Percentiles rank a stretch among this genome's conserved stretches.
These are phyloP conservation scores for Drosophila rhopaloa DNA, from an alignment of 1,140 invertebrate species.

Conservation along the genomic window DNA sequence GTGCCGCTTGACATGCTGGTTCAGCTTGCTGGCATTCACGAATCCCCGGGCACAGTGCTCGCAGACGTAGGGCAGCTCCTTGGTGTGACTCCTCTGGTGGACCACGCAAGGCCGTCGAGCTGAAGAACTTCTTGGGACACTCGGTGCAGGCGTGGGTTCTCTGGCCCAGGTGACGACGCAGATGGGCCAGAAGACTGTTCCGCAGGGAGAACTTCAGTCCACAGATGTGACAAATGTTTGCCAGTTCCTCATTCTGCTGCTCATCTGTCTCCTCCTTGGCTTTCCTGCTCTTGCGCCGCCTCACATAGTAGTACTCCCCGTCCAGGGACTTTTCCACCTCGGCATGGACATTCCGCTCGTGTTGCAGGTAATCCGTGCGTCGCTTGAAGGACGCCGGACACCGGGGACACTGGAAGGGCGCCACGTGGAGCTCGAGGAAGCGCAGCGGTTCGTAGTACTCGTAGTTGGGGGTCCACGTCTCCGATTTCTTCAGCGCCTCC, in stretches of 20 bases:
- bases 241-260: constrained; percentile 11
- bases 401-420: constrained; percentile 60
- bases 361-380: constrained; percentile 56
- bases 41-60: constrained; percentile 72
- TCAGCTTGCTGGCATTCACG: constrained; percentile 85
- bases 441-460: constrained; percentile 63
- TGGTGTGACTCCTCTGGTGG: constrained; percentile 73
- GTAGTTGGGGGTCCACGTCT: constrained; percentile 53
- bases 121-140: constrained; percentile 78
- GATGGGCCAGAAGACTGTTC: constrained; percentile 64
- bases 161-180: constrained; percentile 64
- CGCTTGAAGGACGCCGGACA: constrained; percentile 57
- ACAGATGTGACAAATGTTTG: constrained; percentile 77
- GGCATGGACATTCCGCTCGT: constrained; percentile 62
- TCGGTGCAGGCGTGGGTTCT: constrained; percentile 51
- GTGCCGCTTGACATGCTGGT: constrained; percentile 87
- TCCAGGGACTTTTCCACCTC: constrained; percentile 34
- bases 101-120: constrained; percentile 59
- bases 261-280: not conserved
- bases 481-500: constrained; percentile 22
- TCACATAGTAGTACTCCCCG: constrained; percentile 8
- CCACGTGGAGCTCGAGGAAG: constrained; percentile 70
- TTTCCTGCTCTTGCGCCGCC: constrained; percentile 14
- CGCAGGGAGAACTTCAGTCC: constrained; percentile 70
- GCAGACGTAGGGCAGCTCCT: constrained; percentile 74